Evolutionary conservation across 1,140 invertebrate species (phyloP).

Genomic region (Drosophila burlai): DNA sequence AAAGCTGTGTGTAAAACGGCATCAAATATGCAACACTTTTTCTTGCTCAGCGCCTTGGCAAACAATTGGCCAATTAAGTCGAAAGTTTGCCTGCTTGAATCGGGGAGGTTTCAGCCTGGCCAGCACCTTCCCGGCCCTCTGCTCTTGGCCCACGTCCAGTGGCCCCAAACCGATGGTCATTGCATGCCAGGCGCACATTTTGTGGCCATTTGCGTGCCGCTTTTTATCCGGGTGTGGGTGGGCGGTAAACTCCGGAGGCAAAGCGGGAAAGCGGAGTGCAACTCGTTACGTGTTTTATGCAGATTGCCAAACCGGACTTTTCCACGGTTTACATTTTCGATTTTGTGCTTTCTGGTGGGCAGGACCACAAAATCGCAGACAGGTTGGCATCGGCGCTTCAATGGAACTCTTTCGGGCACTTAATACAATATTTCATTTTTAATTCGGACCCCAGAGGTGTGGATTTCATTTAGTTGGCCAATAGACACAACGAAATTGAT

Average conservation of each 20-base stretch:
- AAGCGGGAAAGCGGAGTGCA: slow-evolving; percentile 34
- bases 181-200: slow-evolving; percentile 72
- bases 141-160: slow-evolving; percentile 5
- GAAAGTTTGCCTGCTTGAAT: slow-evolving; percentile 62
- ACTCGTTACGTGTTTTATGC: slow-evolving; percentile 73
- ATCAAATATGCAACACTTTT: slow-evolving; percentile 77
- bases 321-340: slow-evolving; percentile 69
- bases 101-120: not conserved
- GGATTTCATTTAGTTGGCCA: slow-evolving; percentile 65
- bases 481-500: slow-evolving; percentile 26
- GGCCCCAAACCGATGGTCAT: slow-evolving; percentile 45
- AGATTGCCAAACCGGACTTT: slow-evolving; percentile 61
- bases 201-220: slow-evolving; percentile 75
- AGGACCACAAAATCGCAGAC: slow-evolving; percentile 23
- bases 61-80: slow-evolving; percentile 81
- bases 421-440: slow-evolving; percentile 70
- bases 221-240: slow-evolving; percentile 15
- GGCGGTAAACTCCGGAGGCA: not conserved
- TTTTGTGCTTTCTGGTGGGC: slow-evolving; percentile 34
- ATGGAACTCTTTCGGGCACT: slow-evolving; percentile 37
- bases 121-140: not conserved
- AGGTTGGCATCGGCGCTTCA: slow-evolving; percentile 55
- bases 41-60: slow-evolving; percentile 64
- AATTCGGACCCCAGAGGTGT: slow-evolving; percentile 65
- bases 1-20: slow-evolving; percentile 26